Percentiles rank a stretch among this genome's conserved stretches.
Conservation (phyloP, 1,140 invertebrate genomes). For the Aphaenogaster floridana region DNA sequence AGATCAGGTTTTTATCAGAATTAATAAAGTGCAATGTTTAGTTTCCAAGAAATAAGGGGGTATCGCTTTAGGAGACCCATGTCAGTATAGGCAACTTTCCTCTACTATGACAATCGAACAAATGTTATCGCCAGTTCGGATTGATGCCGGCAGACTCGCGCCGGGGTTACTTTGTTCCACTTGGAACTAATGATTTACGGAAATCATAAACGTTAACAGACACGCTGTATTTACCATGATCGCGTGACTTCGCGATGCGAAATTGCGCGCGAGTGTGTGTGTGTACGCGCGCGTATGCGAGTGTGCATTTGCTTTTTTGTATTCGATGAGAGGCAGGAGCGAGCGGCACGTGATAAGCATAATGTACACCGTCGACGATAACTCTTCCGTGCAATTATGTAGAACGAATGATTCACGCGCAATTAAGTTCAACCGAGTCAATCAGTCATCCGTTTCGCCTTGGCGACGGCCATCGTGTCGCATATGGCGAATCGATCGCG, state of each 20-base stretch:
- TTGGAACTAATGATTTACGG: conserved; percentile 38
- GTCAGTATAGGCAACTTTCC: too few species aligned
- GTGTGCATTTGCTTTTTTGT: neutral
- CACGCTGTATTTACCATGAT: conserved; percentile 29
- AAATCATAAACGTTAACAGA: conserved; percentile 31
- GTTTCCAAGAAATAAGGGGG: too few species aligned
- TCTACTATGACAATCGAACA: neutral
- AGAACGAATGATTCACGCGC: conserved; percentile 61
- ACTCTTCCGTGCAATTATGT: conserved; percentile 62
- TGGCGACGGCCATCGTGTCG: neutral
- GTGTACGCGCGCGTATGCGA: neutral
- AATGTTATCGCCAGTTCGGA: neutral
- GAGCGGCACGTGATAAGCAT: conserved; percentile 53
- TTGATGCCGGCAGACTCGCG: neutral
- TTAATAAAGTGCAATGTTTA: too few species aligned
- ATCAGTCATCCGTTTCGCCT: conserved; percentile 56
- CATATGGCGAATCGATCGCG: conserved; percentile 32
- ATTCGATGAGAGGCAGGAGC: conserved; percentile 27
- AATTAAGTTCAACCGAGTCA: conserved; percentile 61
- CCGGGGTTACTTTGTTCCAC: neutral
- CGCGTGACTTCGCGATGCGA: conserved; percentile 23
- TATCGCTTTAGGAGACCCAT: too few species aligned
- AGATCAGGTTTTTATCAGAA: too few species aligned
- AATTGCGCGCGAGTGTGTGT: neutral
- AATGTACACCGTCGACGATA: conserved; percentile 46